A percentile compares a stretch with the other conserved stretches of the same genome.
Conservation (phyloP, 1,140 invertebrate genomes). For the Camponotus vicinus region DNA sequence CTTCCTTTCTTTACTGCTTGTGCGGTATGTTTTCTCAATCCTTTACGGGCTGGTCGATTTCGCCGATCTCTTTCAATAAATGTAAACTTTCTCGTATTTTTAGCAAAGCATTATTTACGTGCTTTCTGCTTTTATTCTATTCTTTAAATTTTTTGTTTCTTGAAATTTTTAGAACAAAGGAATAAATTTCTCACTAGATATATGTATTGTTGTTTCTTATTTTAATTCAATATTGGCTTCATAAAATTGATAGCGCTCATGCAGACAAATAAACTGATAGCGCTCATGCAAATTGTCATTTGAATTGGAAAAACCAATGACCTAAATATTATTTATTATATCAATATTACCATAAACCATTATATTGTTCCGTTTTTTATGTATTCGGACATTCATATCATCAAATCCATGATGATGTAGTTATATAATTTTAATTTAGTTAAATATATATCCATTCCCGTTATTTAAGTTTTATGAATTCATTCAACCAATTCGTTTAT, state of each 20-base stretch:
- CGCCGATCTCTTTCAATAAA: background rate
- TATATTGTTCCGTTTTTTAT: background rate
- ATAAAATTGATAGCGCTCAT: background rate
- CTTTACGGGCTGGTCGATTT: background rate
- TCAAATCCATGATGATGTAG: background rate
- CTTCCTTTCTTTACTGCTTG: constrained; percentile 7
- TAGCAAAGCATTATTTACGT: constrained; percentile 26
- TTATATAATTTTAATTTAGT: background rate
- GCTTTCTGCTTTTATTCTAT: background rate
- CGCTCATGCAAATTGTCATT: background rate
- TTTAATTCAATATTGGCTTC: constrained; percentile 7
- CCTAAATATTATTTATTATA: background rate
- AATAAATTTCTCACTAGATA: background rate
- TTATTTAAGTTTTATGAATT: constrained; percentile 23
- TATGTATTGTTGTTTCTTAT: background rate
- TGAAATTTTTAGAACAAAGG: background rate
- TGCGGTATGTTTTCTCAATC: constrained; percentile 50
- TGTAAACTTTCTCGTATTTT: constrained; percentile 17
- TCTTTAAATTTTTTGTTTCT: background rate
- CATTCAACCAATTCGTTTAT: constrained; percentile 18
- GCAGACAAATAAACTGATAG: background rate
- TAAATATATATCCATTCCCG: background rate
- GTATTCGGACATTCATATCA: background rate
- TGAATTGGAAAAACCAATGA: background rate
- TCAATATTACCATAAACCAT: background rate